A percentile compares a stretch with the other conserved stretches of the same genome.
phyloP scores from a whole-genome alignment of 2,797 vertebrate genomes.

The Mastacembelus armatus region DNA sequence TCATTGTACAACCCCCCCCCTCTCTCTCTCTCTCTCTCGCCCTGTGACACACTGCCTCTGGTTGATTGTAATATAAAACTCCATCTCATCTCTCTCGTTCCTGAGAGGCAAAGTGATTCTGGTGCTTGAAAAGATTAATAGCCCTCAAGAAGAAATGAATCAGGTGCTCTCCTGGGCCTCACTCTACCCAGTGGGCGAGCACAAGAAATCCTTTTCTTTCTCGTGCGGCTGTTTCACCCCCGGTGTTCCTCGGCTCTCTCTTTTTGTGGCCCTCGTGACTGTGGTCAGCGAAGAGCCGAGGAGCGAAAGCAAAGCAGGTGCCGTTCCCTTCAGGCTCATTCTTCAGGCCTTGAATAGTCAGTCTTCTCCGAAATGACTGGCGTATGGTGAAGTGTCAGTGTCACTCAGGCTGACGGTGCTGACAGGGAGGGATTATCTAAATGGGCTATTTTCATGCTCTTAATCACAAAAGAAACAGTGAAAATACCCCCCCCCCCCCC shows the following conservation, averaged over 20 bases:
- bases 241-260: not conserved
- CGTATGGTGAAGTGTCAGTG: constrained; percentile 57
- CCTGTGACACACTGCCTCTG: constrained; percentile 43
- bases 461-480: constrained; percentile 69
- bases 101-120: constrained; percentile 84
- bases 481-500: constrained; percentile 37
- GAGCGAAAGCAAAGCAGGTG: constrained; percentile 45
- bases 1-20: too few relatives aligned
- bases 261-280: constrained; percentile 41
- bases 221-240: constrained; percentile 23
- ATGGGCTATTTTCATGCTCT: constrained; percentile 66
- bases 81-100: constrained; percentile 79
- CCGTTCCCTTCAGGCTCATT: constrained; percentile 28
- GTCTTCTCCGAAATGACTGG: constrained; percentile 58
- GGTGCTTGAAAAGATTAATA: constrained; percentile 85
- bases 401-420: constrained; percentile 52
- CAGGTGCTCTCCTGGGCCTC: constrained; percentile 78
- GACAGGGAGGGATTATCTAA: constrained; percentile 69
- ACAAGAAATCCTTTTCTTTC: constrained; percentile 73
- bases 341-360: constrained; percentile 45
- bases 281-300: constrained; percentile 21
- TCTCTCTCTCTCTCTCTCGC: too few relatives aligned
- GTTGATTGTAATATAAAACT: constrained; percentile 83
- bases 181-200: constrained; percentile 69
- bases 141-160: constrained; percentile 85